Evolutionary conservation across 2,113 vertebrate genomes (phyloP), one percentile per base, ranked within the genome.

Genomic region (Phalacrocorax pelagicus): DNA sequence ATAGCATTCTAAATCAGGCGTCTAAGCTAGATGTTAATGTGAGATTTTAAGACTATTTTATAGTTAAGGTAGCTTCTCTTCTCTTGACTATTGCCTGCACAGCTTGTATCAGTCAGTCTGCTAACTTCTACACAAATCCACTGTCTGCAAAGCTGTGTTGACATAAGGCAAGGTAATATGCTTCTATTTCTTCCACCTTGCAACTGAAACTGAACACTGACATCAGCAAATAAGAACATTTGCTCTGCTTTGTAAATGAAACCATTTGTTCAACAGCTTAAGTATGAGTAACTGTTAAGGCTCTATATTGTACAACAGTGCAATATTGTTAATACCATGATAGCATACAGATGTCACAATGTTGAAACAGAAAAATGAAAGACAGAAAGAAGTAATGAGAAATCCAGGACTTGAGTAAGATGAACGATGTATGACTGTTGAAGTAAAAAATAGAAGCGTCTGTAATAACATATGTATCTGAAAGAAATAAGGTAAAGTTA

Each of bases 401-500:
- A 73, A 71, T 87, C 92, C 88, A 94, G 94, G n/a, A 65, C 55
- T 55, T 79, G 57, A 94, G 94, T 70, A 83, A 91, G 94, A 96
- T 66, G 94, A 97, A 89, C 63, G 84, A 72, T 89, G 74, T 92
- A 88, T 54, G 74, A 75, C 75, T 93, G 69, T 82, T 94, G 83
- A 88, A 97, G 91, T 93, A 94, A 90, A 96, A 97, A 97, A 97
- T 93, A 97, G 87, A 97, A 95, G 57, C 0, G 4, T 62, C 54
- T 90, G 81, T 87, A 96, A 93, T 86, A 96, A 85, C 75, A 80
- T 73, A 93, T 70, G 62, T 81, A 97, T 95, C 92, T 96, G 92
- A 94, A 90, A 96, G 91, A 94, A 97, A 75, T 86, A 97, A 96
- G 97, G 96, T 89, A 95, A 96, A 94, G 85, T 79, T 95, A 97